Conservation (phyloP, 2,888 invertebrate genomes). For the Emesis furor region DNA sequence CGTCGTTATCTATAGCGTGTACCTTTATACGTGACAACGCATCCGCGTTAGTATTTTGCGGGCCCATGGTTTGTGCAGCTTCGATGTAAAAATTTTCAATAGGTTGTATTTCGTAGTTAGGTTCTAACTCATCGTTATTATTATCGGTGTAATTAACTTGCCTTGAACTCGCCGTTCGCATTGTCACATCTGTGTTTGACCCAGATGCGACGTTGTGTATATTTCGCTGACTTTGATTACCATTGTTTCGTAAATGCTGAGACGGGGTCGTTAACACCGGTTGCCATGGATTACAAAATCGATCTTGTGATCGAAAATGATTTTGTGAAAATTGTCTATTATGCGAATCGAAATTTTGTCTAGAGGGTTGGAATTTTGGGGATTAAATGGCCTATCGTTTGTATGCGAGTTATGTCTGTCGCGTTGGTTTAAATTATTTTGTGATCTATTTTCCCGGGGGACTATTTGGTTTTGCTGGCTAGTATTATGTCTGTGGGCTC, state of each 20-base stretch:
- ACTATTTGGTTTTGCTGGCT: not conserved
- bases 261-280: too few relatives aligned
- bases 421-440: conserved; percentile 17
- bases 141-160: not conserved
- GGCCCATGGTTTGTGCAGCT: not conserved
- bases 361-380: too few relatives aligned
- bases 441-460: not conserved
- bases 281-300: not conserved
- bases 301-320: too few relatives aligned
- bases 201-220: not conserved
- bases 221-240: not conserved
- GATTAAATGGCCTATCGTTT: too few relatives aligned
- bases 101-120: not conserved
- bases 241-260: too few relatives aligned
- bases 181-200: conserved; percentile 8
- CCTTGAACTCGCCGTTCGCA: not conserved
- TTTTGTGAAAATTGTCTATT: not conserved
- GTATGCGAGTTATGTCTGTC: not conserved
- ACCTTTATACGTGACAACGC: conserved; percentile 67
- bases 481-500: not conserved
- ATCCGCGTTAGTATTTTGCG: conserved; percentile 75
- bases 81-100: conserved; percentile 6
- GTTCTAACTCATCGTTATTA: conserved; percentile 18
- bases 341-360: too few relatives aligned
- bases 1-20: conserved; percentile 38